phyloP scores from a whole-genome alignment of 2,113 vertebrate genomes.

The Jaculus jaculus region DNA sequence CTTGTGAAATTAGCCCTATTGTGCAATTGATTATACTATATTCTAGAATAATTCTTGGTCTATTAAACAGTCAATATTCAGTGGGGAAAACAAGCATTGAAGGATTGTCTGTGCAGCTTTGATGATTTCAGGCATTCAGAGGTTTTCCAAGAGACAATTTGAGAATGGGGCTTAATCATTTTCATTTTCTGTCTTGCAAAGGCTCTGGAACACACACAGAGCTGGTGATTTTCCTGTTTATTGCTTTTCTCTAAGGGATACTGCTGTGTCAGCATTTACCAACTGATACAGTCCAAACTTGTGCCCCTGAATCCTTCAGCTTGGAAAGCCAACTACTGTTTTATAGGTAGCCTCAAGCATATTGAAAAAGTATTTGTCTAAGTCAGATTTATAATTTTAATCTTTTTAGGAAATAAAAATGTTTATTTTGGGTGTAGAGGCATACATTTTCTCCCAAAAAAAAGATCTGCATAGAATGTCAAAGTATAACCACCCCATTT shows the following conservation, averaged over 20 bases:
- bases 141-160: not conserved
- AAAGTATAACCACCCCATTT: not conserved
- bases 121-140: not conserved
- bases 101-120: not conserved
- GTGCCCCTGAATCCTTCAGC: not conserved
- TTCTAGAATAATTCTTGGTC: not conserved
- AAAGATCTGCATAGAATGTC: not conserved
- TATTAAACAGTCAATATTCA: not conserved
- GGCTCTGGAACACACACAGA: not conserved
- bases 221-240: constrained; percentile 10
- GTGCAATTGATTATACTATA: not conserved
- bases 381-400: not conserved
- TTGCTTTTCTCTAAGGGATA: not conserved
- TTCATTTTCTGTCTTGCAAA: not conserved
- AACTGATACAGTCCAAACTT: not conserved
- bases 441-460: not conserved
- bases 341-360: not conserved
- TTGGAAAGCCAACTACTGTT: not conserved
- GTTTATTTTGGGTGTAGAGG: not conserved
- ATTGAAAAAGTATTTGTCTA: not conserved
- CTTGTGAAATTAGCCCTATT: not conserved
- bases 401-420: not conserved
- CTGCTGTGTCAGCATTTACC: not conserved
- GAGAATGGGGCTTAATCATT: not conserved
- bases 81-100: not conserved